These are phyloP conservation scores for Dendrocincla tyrannina DNA, from an alignment of 2,797 vertebrate species.

Conservation along the genomic window DNA sequence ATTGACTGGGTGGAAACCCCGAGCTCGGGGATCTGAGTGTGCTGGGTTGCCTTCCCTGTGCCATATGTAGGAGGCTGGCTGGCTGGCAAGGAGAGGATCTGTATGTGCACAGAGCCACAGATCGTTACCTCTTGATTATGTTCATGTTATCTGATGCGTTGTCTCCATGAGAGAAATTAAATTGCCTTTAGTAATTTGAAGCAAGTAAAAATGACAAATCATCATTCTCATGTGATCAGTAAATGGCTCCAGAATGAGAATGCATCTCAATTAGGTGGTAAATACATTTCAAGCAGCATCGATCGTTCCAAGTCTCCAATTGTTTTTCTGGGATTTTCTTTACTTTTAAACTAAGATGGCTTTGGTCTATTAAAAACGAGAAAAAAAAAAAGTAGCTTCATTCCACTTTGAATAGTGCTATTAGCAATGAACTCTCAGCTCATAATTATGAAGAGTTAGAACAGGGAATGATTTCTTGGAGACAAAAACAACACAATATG, in stretches of 20 bases:
- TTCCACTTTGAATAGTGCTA: conserved; percentile 59
- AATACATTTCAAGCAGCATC: conserved; percentile 26
- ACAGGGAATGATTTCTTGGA: conserved; percentile 46
- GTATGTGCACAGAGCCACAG: conserved; percentile 32
- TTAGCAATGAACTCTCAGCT: conserved; percentile 65
- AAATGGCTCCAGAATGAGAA: conserved; percentile 39
- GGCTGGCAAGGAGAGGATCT: background rate
- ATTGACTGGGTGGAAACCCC: background rate
- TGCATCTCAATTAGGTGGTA: conserved; percentile 57
- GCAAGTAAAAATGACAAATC: conserved; percentile 67
- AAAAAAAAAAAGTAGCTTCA: conserved; percentile 21
- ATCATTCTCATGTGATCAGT: conserved; percentile 34
- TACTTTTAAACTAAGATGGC: background rate
- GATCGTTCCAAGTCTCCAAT: conserved; percentile 11
- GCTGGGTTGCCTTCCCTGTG: background rate
- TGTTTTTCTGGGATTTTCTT: conserved; percentile 46
- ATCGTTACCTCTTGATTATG: conserved; percentile 61
- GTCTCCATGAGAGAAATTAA: conserved; percentile 57
- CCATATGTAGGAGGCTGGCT: background rate
- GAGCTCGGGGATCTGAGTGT: background rate
- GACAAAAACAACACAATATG: conserved; percentile 41
- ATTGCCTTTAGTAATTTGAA: conserved; percentile 63
- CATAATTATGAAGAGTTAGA: conserved; percentile 55
- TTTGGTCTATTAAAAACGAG: background rate
- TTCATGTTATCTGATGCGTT: conserved; percentile 36